Conservation (phyloP, 1,140 invertebrate genomes). For the Drosophila serrata region DNA sequence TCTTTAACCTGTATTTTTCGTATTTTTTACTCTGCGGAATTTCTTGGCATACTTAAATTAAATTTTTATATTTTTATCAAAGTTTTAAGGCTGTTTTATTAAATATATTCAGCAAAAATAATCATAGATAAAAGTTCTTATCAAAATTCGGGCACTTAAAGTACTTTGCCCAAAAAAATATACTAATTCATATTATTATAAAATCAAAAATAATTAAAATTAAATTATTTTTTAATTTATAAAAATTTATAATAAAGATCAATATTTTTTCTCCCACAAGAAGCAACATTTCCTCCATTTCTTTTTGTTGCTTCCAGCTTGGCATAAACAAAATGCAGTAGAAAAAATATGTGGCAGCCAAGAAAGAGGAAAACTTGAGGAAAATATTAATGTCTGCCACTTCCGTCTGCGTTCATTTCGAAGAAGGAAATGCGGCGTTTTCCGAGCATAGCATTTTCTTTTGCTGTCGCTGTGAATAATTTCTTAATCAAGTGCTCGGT, state of each 20-base stretch:
- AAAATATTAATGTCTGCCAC: slow-evolving; percentile 30
- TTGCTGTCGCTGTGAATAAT: slow-evolving; percentile 17
- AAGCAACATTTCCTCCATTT: slow-evolving; percentile 39
- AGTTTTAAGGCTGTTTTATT: background rate
- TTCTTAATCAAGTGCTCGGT: slow-evolving; percentile 37
- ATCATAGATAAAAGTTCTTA: background rate
- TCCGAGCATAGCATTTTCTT: slow-evolving; percentile 33
- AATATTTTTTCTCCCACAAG: background rate
- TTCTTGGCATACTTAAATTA: too few species aligned
- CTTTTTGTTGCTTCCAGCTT: slow-evolving; percentile 30
- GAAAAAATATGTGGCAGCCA: slow-evolving; percentile 22
- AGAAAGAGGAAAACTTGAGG: background rate
- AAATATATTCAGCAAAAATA: background rate
- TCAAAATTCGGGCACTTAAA: background rate
- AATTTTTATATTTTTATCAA: too few species aligned
- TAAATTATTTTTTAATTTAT: background rate
- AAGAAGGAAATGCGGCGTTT: slow-evolving; percentile 23
- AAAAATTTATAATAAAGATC: background rate
- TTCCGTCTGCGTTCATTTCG: slow-evolving; percentile 36
- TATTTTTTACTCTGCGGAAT: too few species aligned
- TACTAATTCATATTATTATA: too few species aligned
- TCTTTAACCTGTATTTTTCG: too few species aligned
- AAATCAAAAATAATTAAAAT: too few species aligned
- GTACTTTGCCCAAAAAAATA: background rate
- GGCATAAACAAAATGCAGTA: slow-evolving; percentile 63